Evolutionary conservation across 2,888 invertebrate species (phyloP).

Genomic region (Patella ulyssiponensis): DNA sequence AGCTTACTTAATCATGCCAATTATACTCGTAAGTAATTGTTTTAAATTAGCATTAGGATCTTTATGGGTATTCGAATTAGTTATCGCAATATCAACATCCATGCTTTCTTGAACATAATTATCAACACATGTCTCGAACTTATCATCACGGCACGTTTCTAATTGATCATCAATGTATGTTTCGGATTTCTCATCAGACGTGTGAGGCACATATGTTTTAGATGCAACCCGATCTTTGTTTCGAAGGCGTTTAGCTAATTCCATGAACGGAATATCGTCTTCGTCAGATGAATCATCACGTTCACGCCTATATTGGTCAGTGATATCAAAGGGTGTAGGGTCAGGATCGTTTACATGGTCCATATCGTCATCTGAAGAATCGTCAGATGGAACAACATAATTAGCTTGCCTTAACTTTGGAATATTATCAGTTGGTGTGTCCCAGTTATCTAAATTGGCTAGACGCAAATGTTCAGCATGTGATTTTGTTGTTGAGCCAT

Average conservation of each 20-base stretch:
- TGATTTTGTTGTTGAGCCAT: not conserved
- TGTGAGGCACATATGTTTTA: not conserved
- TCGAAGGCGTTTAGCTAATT: slow-evolving; percentile 8
- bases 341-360: not conserved
- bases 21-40: not conserved
- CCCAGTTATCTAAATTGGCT: slow-evolving; percentile 10
- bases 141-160: not conserved
- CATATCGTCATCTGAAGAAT: not conserved
- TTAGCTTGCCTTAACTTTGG: slow-evolving; percentile 9
- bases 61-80: not conserved
- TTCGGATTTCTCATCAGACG: not conserved
- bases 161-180: not conserved
- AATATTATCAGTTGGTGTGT: slow-evolving; percentile 18
- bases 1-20: not conserved
- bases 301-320: not conserved
- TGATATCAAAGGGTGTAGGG: not conserved
- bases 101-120: not conserved
- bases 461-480: not conserved
- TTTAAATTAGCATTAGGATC: not conserved
- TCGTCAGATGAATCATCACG: slow-evolving; percentile 10
- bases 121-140: not conserved
- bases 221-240: not conserved
- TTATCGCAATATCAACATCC: too few species aligned
- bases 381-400: slow-evolving; percentile 25
- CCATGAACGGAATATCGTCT: slow-evolving; percentile 12